These are phyloP conservation scores for Actinia tenebrosa DNA, from an alignment of 64 coral and sea anemone genomes.

Conservation along the genomic window DNA sequence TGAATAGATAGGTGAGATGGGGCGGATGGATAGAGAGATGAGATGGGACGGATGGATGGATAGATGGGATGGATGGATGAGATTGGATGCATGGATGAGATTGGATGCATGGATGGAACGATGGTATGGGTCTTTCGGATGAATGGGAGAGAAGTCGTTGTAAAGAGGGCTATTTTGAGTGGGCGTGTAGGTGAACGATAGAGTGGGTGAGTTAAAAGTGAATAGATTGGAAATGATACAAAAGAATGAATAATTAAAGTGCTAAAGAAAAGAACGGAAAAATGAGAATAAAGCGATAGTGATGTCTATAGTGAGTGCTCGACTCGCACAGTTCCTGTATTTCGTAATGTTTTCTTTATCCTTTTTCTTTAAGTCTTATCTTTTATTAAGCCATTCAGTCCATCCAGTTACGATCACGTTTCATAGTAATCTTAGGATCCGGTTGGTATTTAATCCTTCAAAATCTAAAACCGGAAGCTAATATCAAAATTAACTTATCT, in stretches of 20 bases:
- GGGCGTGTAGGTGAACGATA: background rate
- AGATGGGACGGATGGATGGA: background rate
- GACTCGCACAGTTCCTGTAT: no score
- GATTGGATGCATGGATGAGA: background rate
- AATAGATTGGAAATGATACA: background rate
- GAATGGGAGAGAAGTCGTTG: background rate
- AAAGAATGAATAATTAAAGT: background rate
- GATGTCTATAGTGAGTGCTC: no score
- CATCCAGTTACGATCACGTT: no score
- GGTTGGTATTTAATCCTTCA: no score
- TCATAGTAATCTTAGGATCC: no score
- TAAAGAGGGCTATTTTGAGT: background rate
- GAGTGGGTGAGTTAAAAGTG: background rate
- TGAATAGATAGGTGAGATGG: no score
- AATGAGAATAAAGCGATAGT: background rate
- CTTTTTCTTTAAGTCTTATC: no score
- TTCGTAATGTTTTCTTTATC: no score
- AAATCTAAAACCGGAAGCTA: no score
- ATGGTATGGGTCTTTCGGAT: background rate
- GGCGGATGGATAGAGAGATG: no score
- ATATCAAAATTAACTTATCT: no score
- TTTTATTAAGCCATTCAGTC: no score
- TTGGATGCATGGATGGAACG: background rate
- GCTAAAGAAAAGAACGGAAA: background rate
- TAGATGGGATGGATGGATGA: background rate